Evolutionary conservation across 2,113 vertebrate genomes (phyloP).

Genomic region (Hypomesus transpacificus): DNA sequence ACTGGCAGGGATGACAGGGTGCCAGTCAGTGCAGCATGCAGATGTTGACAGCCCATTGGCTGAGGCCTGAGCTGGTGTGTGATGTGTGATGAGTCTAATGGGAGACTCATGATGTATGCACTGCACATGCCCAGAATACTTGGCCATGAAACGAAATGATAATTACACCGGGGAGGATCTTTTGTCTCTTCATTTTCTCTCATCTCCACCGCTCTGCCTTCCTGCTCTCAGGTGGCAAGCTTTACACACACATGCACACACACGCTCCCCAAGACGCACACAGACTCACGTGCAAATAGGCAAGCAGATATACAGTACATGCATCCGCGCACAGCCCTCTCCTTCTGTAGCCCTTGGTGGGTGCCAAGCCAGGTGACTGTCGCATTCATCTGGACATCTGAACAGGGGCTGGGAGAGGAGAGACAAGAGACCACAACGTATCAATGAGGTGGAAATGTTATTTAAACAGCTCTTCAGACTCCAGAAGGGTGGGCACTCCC

Average conservation of each 20-base stretch:
- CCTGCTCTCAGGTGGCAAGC: conserved; percentile 56
- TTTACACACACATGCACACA: conserved; percentile 29
- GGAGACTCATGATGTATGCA: conserved; percentile 44
- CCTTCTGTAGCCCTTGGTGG: background rate
- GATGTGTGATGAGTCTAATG: conserved; percentile 50
- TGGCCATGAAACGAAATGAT: conserved; percentile 69
- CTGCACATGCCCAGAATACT: conserved; percentile 60
- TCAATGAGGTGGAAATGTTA: too few species aligned
- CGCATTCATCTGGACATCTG: background rate
- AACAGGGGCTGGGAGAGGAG: too few species aligned
- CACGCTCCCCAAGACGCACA: conserved; percentile 16
- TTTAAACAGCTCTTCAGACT: too few species aligned
- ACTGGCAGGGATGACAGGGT: too few species aligned
- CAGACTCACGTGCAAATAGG: too few species aligned
- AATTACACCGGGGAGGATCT: conserved; percentile 67
- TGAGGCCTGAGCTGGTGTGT: background rate
- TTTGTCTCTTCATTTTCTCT: conserved; percentile 69
- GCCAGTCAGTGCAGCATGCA: too few species aligned
- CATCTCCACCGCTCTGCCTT: conserved; percentile 58
- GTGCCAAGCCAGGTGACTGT: background rate
- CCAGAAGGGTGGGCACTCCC: too few species aligned
- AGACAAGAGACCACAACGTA: too few species aligned
- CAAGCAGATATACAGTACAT: background rate
- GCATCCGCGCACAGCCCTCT: conserved; percentile 1
- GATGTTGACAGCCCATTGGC: background rate